These are phyloP conservation scores for Chunga burmeisteri DNA, from an alignment of 2,113 vertebrate genomes.

Conservation along the genomic window DNA sequence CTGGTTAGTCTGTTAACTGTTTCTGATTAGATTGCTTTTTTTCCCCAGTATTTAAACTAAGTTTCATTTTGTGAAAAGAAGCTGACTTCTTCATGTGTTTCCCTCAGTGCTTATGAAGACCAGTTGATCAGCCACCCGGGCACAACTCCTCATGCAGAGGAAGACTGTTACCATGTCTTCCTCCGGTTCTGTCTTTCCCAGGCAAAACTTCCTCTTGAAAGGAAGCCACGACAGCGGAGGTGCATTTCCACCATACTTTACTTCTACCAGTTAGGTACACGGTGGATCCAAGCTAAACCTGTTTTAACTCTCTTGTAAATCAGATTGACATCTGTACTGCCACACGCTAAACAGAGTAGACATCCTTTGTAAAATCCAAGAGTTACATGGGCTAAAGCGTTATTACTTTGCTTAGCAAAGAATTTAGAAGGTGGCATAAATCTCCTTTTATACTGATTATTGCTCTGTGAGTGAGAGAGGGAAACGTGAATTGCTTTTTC, in stretches of 20 bases:
- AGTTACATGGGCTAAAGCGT: background rate
- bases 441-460: background rate
- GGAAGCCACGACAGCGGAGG: fast-evolving
- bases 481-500: background rate
- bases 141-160: fast-evolving
- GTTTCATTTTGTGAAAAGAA: background rate
- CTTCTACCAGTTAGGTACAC: too few relatives aligned
- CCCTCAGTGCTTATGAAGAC: background rate
- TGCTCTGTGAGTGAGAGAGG: background rate
- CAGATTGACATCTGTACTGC: background rate
- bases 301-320: background rate
- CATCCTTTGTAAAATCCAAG: background rate
- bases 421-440: background rate
- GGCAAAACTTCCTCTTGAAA: background rate
- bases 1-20: background rate
- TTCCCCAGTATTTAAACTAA: fast-evolving
- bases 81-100: background rate
- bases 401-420: background rate
- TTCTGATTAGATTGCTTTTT: background rate
- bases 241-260: fast-evolving
- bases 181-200: background rate
- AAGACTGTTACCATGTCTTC: background rate
- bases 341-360: fast-evolving
- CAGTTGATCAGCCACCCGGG: fast-evolving
- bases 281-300: background rate